Percentiles rank a stretch among this genome's conserved stretches.
Conservation (phyloP, 2,797 vertebrate genomes). For the Benthosema pterotum region DNA sequence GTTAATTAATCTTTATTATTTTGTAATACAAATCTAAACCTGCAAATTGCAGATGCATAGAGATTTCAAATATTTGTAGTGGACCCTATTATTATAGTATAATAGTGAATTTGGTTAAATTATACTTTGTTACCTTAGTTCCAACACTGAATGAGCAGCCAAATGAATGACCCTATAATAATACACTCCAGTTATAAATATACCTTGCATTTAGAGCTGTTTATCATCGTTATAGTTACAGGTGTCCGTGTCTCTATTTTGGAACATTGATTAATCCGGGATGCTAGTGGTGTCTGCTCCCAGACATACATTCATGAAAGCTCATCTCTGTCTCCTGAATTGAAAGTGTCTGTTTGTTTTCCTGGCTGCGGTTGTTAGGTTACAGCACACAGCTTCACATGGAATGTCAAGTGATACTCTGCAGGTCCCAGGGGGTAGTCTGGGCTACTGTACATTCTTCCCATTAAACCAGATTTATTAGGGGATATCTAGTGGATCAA, state of each 20-base stretch:
- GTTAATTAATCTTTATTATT: too few species aligned
- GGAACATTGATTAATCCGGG: slow-evolving; percentile 20
- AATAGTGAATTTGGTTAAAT: too few species aligned
- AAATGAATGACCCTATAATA: too few species aligned
- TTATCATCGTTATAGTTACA: neutral
- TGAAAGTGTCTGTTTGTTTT: slow-evolving; percentile 52
- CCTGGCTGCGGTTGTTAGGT: slow-evolving; percentile 54
- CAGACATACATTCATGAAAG: slow-evolving; percentile 8
- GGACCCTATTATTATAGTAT: too few species aligned
- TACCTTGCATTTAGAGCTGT: neutral
- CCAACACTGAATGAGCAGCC: too few species aligned
- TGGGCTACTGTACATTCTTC: slow-evolving; percentile 35
- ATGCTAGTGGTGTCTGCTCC: neutral
- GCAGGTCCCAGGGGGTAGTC: slow-evolving; percentile 29
- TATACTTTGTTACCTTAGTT: too few species aligned
- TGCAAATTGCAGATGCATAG: too few species aligned
- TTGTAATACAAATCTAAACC: too few species aligned
- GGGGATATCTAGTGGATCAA: too few species aligned
- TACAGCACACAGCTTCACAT: slow-evolving; percentile 32
- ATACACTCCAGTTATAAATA: neutral
- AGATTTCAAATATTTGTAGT: too few species aligned
- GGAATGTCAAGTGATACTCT: slow-evolving; percentile 70
- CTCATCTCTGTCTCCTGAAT: slow-evolving; percentile 14
- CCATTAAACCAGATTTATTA: slow-evolving; percentile 14
- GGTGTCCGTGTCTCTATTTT: slow-evolving; percentile 20